Base-by-base conservation (phyloP, 2,888 invertebrate genomes). In the Perizoma flavofasciatum region DNA sequence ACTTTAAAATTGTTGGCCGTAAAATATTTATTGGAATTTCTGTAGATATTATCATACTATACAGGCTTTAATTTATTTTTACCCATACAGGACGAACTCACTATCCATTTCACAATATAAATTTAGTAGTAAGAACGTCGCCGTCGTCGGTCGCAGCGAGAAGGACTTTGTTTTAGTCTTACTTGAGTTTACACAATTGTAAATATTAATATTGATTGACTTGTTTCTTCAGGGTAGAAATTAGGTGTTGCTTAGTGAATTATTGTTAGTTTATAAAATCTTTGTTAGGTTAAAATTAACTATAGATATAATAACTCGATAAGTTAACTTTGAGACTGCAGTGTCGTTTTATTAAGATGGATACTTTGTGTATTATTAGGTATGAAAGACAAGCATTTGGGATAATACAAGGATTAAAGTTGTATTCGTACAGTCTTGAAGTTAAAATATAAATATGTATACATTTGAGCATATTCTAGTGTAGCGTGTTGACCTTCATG, bases 281-380 rank as follows among this genome's bases (percentile, higher is more conserved):
- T 6, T 6, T n/a, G 10, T n/a, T 10, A 41, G 41, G 10, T 45
- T 11, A 11, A 43, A 10, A 5, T 10, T 1, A 22, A 22, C 22
- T 22, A 22, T 22, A 22, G 22, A 22, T 22, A 22, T 22, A 22
- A 10, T 43, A 43, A 10, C 10, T 34, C 45, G 33, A 7, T 45
- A 55, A 32, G 51, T 43, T 51, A 47, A 49, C 45, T 48, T 57
- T 52, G 51, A 51, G 51, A 47, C 47, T 51, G 49, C 49, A 40
- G 41, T 41, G 43, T 41, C 33, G 49, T 50, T 0, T 9, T 47
- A 22, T 22, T 22, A 34, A 40, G 44, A 52, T 40, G 44, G 51
- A 52, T 32, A n/a, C 7, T 48, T 8, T 37, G 39, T 40, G 7
- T 44, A 11, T 33, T 11, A 33, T 7, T 52, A 33, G 32, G 46